These are phyloP conservation scores for Opisthograptis luteolata DNA, from an alignment of 2,888 invertebrate genomes.

Conservation along the genomic window DNA sequence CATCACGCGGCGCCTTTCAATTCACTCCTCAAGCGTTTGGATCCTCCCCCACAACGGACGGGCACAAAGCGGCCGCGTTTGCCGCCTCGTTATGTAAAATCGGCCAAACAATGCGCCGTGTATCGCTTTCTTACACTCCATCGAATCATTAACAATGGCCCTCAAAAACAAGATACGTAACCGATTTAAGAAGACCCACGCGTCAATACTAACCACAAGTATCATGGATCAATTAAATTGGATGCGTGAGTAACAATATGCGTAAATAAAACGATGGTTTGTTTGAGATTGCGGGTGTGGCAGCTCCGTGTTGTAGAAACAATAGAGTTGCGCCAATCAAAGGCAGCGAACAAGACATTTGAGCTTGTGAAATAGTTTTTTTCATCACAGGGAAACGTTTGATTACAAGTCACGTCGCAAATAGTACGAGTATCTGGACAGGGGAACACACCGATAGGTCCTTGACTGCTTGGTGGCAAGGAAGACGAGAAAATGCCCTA, in stretches of 20 bases:
- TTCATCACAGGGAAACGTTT: too few species aligned
- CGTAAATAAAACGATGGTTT: constrained; percentile 44
- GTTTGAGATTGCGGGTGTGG: constrained; percentile 37
- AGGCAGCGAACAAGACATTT: not conserved
- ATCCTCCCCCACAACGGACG: constrained; percentile 73
- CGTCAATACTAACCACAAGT: not conserved
- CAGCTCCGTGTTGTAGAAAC: constrained; percentile 44
- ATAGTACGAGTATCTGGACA: too few species aligned
- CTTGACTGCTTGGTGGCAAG: too few species aligned
- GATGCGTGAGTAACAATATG: constrained; percentile 39
- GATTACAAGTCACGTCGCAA: too few species aligned
- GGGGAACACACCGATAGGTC: too few species aligned
- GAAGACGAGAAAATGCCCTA: too few species aligned
- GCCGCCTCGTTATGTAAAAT: constrained; percentile 82
- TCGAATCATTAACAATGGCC: constrained; percentile 77
- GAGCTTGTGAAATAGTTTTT: not conserved
- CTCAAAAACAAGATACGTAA: constrained; percentile 53
- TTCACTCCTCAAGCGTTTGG: constrained; percentile 75
- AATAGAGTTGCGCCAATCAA: constrained; percentile 38
- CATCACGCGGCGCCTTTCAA: constrained; percentile 82
- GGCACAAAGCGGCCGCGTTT: constrained; percentile 70
- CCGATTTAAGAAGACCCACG: constrained; percentile 25
- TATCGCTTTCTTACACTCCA: constrained; percentile 81
- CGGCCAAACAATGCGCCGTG: constrained; percentile 75
- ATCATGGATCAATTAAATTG: constrained; percentile 23